Evolutionary conservation across 2,113 vertebrate genomes (phyloP).

Genomic region (Nymphicus hollandicus): DNA sequence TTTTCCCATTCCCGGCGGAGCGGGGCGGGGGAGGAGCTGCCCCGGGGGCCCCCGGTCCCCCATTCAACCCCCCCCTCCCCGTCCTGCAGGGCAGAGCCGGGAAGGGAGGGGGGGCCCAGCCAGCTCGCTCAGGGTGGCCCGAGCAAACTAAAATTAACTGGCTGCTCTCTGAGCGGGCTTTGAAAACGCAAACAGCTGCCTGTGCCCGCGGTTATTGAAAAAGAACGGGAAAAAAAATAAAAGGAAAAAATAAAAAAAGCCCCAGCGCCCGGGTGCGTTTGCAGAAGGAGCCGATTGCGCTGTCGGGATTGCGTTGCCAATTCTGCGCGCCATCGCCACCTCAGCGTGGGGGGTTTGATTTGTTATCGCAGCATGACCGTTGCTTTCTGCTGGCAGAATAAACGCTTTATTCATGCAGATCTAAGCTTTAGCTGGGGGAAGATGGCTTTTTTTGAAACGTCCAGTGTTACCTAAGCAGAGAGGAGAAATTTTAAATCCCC

Average conservation of each 20-base stretch:
- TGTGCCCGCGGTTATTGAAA: constrained; percentile 21
- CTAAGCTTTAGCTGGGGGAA: neutral
- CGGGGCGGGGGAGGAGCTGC: neutral
- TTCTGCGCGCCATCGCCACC: neutral
- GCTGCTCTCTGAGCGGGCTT: constrained; percentile 12
- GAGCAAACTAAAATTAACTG: constrained; percentile 16
- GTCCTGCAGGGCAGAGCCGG: neutral
- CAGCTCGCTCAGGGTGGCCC: constrained; percentile 20
- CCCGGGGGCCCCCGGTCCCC: neutral
- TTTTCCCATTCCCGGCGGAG: neutral
- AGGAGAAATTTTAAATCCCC: neutral
- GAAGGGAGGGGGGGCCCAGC: neutral
- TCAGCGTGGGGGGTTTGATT: neutral
- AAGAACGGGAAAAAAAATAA: neutral
- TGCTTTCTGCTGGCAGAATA: constrained; percentile 14
- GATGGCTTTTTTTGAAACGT: neutral
- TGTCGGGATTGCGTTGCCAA: neutral
- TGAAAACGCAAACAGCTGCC: constrained; percentile 19
- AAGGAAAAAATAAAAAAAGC: neutral
- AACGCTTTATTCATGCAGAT: neutral
- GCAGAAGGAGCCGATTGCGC: neutral
- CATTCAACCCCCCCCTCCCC: neutral
- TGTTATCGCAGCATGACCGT: constrained; percentile 6
- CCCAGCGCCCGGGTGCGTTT: neutral
- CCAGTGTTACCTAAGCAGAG: neutral